Conservation (phyloP, 2,888 invertebrate genomes). For the Biston stratarius region DNA sequence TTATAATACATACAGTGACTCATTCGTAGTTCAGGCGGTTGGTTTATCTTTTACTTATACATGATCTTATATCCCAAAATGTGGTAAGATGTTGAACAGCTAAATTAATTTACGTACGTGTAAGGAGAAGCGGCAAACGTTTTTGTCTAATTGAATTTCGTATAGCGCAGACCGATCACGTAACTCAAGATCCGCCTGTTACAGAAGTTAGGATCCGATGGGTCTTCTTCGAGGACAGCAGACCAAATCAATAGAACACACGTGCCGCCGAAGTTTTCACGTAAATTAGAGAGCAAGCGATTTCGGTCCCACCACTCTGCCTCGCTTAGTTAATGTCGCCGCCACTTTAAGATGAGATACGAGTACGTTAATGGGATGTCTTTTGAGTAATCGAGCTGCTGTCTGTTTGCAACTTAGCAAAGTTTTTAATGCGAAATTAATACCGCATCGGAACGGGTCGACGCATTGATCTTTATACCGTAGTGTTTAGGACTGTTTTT, state of each 20-base stretch:
- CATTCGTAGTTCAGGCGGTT: neutral
- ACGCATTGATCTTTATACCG: slow-evolving; percentile 10
- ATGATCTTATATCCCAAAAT: slow-evolving; percentile 13
- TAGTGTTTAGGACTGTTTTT: slow-evolving; percentile 24
- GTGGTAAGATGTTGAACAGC: slow-evolving; percentile 11
- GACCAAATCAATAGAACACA: slow-evolving; percentile 67
- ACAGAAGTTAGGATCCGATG: slow-evolving; percentile 31
- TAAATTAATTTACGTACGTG: slow-evolving; percentile 17
- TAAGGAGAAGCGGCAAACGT: slow-evolving; percentile 18
- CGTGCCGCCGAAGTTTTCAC: slow-evolving; percentile 60
- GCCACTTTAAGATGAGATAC: slow-evolving; percentile 59
- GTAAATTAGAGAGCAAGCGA: slow-evolving; percentile 62
- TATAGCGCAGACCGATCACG: slow-evolving; percentile 22
- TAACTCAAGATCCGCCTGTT: slow-evolving; percentile 38
- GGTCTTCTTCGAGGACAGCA: slow-evolving; percentile 40
- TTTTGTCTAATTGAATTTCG: slow-evolving; percentile 33
- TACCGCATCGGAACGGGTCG: slow-evolving; percentile 40
- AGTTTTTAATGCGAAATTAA: slow-evolving; percentile 54
- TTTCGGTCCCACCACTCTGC: slow-evolving; percentile 52
- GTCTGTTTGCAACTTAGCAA: slow-evolving; percentile 44
- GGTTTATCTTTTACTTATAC: slow-evolving; percentile 17
- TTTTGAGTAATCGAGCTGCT: slow-evolving; percentile 51
- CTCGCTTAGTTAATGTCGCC: slow-evolving; percentile 59
- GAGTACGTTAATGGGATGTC: slow-evolving; percentile 62
- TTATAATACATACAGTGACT: too few species aligned